Base-by-base conservation (phyloP, 1,140 invertebrate species). In the Tetragonula clypearis region DNA sequence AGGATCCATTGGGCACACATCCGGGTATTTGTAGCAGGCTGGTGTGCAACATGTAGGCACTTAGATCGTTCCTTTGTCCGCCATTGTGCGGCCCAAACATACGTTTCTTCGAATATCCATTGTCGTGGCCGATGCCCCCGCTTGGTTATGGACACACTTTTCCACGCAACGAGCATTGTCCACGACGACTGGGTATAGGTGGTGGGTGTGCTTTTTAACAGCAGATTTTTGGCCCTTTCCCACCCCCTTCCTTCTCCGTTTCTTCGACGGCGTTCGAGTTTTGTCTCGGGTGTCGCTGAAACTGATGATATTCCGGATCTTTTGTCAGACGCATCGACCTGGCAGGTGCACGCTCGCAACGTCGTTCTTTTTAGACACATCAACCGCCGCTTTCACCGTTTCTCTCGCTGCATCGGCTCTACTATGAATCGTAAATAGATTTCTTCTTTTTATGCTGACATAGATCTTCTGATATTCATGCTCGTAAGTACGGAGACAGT, bases 1-100 rank as follows among this genome's bases (percentile, higher is more conserved):
- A 71, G 62, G 79, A 87, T 81, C 66, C 88, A 90, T 90, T 79
- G 88, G 82, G 80, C 90, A 66, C 56, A 88, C 87, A 91, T 91
- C 90, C 90, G 90, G 90, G 83, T 84, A 88, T 90, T 91, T 91
- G 87, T 90, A 75, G 68, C 79, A 41, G 49, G n/a, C 23, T 26
- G 60, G 79, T 53, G 85, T 79, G 86, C 88, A 90, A 90, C 86
- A 90, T 88, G 89, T 90, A 89, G 88, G 82, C 89, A 90, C 89
- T 90, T 90, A 86, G 86, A 89, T 86, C 84, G 88, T 78, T 83
- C 81, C 76, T 87, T 89, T 89, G 86, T 88, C 73, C 89, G 58
- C 35, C 69, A 86, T 87, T 82, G 79, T 85, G 56, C 66, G 56
- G 35, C n/a, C 73, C 85, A 88, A 90, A 91, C 80, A 88, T 85